Conservation (phyloP, 2,888 invertebrate genomes). For the Polietes domitor region DNA sequence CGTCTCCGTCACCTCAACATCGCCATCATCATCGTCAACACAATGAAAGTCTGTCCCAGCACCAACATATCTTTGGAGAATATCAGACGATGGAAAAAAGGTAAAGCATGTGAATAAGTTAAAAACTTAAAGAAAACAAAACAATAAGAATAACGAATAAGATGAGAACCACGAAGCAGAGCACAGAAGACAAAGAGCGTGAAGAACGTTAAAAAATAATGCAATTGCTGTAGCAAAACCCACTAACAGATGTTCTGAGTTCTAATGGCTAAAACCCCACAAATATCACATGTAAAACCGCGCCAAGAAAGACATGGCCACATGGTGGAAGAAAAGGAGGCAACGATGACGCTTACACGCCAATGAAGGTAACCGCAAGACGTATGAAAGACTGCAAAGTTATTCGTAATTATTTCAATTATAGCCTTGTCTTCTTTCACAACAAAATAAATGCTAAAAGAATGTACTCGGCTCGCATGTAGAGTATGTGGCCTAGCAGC, state of each 20-base stretch:
- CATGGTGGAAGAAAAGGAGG: not conserved
- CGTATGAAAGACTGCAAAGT: conserved; percentile 26
- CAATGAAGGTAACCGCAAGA: conserved; percentile 4
- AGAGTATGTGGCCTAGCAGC: not conserved
- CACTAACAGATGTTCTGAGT: not conserved
- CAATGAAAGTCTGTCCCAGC: not conserved
- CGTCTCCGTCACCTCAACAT: not conserved
- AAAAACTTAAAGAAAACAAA: not conserved
- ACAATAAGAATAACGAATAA: not conserved
- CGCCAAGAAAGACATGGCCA: not conserved
- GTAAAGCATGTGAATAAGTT: not conserved
- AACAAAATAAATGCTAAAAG: conserved; percentile 2
- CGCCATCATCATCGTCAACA: not conserved
- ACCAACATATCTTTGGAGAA: not conserved
- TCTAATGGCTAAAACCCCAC: conserved; percentile 3
- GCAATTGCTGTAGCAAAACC: not conserved
- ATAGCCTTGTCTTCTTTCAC: not conserved
- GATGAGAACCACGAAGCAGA: not conserved
- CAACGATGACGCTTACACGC: not conserved
- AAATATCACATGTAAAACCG: not conserved
- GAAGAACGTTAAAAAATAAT: not conserved
- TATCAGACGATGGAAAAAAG: not conserved
- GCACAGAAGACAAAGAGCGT: not conserved
- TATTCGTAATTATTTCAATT: conserved; percentile 35
- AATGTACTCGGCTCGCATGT: not conserved